phyloP scores from a whole-genome alignment of 2,113 vertebrate genomes.

The Clupea harengus region DNA sequence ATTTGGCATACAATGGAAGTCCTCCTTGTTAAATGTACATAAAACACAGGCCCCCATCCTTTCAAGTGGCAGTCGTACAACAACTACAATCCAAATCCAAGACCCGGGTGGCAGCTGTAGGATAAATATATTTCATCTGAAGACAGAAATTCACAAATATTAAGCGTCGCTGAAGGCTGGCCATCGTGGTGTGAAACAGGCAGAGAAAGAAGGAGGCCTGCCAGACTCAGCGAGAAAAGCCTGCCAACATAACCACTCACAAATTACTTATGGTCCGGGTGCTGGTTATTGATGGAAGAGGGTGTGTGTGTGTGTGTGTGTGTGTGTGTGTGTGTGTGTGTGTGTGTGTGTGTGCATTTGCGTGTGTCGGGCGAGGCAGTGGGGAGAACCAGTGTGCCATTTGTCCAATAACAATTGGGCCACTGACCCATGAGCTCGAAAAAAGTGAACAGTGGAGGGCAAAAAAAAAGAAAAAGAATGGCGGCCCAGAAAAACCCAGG shows the following conservation, averaged over 20 bases:
- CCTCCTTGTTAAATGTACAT: not conserved
- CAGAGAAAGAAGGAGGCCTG: not conserved
- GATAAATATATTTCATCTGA: not conserved
- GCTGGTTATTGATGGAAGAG: conserved; percentile 7
- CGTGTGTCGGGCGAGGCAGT: not conserved
- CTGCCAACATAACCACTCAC: not conserved
- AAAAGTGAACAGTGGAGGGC: not conserved
- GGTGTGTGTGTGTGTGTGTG: not conserved
- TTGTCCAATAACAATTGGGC: not conserved
- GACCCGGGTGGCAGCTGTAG: not conserved
- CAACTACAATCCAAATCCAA: not conserved
- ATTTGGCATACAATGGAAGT: not conserved
- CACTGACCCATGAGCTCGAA: conserved; percentile 4
- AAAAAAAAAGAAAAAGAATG: not conserved
- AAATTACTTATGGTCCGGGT: not conserved
- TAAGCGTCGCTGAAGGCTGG: not conserved
- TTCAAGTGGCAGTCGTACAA: not conserved
- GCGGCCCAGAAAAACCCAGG: not conserved
- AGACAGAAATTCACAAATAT: not conserved
- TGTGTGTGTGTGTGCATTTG: not conserved
- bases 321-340: conserved; percentile 7
- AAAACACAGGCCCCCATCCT: not conserved
- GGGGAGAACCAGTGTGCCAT: not conserved
- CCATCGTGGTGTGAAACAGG: not conserved
- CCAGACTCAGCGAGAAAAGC: not conserved